Percentiles rank a stretch among this genome's conserved stretches.
phyloP scores from a whole-genome alignment of 1,140 invertebrate species.

The Saccostrea cuccullata region DNA sequence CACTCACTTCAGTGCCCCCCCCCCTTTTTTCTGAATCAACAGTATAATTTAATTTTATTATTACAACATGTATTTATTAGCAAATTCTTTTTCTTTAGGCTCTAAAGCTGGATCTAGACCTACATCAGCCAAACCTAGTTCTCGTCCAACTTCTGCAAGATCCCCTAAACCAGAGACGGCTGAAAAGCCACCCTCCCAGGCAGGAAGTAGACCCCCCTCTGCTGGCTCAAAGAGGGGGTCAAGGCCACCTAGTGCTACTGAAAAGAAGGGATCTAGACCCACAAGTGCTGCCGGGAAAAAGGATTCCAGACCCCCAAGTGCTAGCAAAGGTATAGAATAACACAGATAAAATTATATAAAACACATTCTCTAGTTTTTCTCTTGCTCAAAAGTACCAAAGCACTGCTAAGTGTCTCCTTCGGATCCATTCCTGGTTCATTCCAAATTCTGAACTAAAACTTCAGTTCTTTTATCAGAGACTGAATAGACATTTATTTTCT shows the following conservation, averaged over 20 bases:
- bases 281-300: conserved; percentile 18
- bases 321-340: conserved; percentile 22
- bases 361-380: background rate
- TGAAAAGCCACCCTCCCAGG: conserved; percentile 24
- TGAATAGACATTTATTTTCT: no score
- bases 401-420: no score
- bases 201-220: conserved; percentile 56
- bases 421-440: no score
- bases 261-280: conserved; percentile 19
- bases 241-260: conserved; percentile 59
- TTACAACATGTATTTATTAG: no score
- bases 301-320: conserved; percentile 22
- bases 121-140: conserved; percentile 63
- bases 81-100: conserved; percentile 37
- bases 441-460: no score
- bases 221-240: conserved; percentile 53
- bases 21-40: no score
- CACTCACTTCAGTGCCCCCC: no score
- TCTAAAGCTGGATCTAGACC: conserved; percentile 66
- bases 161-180: background rate
- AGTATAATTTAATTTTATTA: no score
- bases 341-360: background rate
- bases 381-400: no score
- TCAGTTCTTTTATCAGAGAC: no score
- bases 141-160: conserved; percentile 52